These are phyloP conservation scores for Leptinotarsa defecta DNA, from an alignment of 1,140 invertebrate genomes.

Conservation along the genomic window DNA sequence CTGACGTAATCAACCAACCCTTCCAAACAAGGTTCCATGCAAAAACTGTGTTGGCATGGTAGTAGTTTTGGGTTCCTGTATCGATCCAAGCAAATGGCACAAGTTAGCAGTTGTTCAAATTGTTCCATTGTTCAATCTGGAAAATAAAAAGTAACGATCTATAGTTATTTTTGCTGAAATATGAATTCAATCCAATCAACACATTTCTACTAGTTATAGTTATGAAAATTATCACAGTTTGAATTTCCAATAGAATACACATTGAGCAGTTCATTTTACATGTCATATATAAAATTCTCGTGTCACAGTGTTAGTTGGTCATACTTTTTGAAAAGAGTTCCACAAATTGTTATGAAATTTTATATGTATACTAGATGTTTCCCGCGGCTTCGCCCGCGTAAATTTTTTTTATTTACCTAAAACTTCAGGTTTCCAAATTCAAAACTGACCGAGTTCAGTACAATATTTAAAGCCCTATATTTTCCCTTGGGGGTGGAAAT, in stretches of 20 bases:
- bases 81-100: constrained; percentile 96
- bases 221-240: background rate
- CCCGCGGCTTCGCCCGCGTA: no score
- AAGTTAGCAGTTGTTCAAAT: constrained; percentile 96
- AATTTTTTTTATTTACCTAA: no score
- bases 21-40: constrained; percentile 97
- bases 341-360: no score
- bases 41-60: constrained; percentile 99
- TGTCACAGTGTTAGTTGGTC: no score
- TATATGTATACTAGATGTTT: no score
- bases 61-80: constrained; percentile 96
- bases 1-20: constrained; percentile 93
- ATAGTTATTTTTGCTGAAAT: background rate
- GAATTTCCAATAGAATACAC: background rate
- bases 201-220: background rate
- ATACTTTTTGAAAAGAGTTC: no score
- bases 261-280: background rate
- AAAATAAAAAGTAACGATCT: constrained; percentile 28
- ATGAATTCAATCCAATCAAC: no score
- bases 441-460: no score
- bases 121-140: constrained; percentile 78
- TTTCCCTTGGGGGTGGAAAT: no score
- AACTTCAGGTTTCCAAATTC: no score
- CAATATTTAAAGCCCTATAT: no score
- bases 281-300: no score